Evolutionary conservation across 2,888 invertebrate species (phyloP), one percentile per base, ranked within the genome.

Genomic region (Drosophila histrio): DNA sequence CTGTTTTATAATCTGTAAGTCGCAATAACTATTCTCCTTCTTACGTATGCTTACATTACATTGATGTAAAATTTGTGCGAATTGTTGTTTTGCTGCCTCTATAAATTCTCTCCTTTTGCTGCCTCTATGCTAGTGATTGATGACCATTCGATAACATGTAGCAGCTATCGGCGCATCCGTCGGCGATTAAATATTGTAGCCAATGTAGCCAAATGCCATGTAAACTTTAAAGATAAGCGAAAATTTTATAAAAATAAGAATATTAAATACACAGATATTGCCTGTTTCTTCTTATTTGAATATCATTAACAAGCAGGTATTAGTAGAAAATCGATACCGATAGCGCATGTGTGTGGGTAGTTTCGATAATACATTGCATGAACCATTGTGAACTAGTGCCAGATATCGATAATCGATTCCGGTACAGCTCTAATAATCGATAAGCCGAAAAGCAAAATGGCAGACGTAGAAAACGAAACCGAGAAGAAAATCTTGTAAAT

Each of bases 401-500:
- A 39, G 49, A 43, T 77, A 74, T 77, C 74, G 74, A 74, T 74
- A 74, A 59, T 67, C 54, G 68, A 77, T 56, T 77, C 56, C 58
- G 73, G 73, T 73, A 73, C 74, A 77, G 74, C 74, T 74, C 74
- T 77, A 74, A 73, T 73, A 77, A 74, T 74, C 74, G 74, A 74
- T 74, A 74, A 77, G 77, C 74, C 74, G 68, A 74, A 74, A 74
- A 74, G 74, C 77, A 74, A 74, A 74, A 74, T 74, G 74, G 74
- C 74, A 74, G 74, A 74, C 74, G 74, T 74, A 74, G 74, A 74
- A 74, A 74, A 74, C 64, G 75, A 78, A 78, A 75, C 75, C 75
- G 75, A 74, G 77, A 74, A 74, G 87, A 84, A 87, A 81, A 81
- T 87, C 85, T 81, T 84, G 87, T 81, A 81, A 81, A 81, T 81